phyloP scores from a whole-genome alignment of 2,888 invertebrate species.

The Aphidoletes aphidimyza region DNA sequence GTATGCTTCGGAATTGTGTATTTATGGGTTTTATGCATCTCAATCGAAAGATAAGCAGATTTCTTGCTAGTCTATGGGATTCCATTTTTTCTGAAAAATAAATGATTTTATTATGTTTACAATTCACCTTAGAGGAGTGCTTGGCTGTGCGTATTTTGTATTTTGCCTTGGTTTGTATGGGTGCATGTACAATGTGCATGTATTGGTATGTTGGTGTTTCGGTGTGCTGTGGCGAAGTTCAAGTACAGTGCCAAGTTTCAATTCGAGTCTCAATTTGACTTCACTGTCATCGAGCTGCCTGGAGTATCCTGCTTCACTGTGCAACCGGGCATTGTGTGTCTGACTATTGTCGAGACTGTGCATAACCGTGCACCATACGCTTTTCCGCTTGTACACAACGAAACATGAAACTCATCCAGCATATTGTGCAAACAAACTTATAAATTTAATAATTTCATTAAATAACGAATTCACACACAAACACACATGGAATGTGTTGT shows the following conservation, averaged over 20 bases:
- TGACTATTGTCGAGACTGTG: not conserved
- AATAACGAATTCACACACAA: constrained; percentile 24
- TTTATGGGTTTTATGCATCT: constrained; percentile 24
- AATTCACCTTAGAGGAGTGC: constrained; percentile 6
- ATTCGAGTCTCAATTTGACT: not conserved
- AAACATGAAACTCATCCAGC: constrained; percentile 49
- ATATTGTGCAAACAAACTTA: constrained; percentile 49
- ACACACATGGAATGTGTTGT: not conserved
- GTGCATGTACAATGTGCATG: no score
- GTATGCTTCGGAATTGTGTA: no score
- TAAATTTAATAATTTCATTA: constrained; percentile 51
- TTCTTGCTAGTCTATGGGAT: not conserved
- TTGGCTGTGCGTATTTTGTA: constrained; percentile 2
- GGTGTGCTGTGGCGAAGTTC: no score
- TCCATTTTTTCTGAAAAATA: not conserved
- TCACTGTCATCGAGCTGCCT: not conserved
- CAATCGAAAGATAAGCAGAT: constrained; percentile 44
- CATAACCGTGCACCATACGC: constrained; percentile 5
- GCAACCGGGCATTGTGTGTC: not conserved
- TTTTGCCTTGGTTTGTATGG: not conserved
- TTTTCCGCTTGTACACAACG: constrained; percentile 3
- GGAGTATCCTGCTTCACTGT: not conserved
- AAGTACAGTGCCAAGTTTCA: constrained; percentile 17
- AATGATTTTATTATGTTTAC: constrained; percentile 36
- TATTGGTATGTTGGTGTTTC: no score